Percentiles rank a stretch among this genome's conserved stretches.
Evolutionary conservation across 2,888 invertebrate genomes (phyloP).

Genomic region (Notodonta dromedarius): DNA sequence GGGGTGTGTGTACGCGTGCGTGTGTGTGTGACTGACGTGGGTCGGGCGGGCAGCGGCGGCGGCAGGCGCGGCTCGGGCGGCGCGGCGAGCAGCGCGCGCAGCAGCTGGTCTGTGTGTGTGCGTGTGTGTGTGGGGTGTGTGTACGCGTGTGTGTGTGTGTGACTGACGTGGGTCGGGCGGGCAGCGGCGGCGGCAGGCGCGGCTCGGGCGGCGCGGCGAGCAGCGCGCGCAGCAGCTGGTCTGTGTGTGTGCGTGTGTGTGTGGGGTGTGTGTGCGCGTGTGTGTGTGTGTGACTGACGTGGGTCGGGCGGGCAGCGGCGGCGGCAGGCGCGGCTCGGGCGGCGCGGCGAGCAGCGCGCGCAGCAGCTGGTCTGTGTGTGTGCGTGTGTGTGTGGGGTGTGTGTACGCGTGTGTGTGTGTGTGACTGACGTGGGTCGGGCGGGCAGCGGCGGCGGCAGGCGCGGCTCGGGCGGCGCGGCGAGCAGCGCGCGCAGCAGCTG

Average conservation of each 20-base stretch:
- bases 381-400: no score
- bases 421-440: conserved; percentile 41
- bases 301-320: conserved; percentile 25
- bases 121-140: no score
- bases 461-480: conserved; percentile 48
- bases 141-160: neutral
- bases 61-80: conserved; percentile 36
- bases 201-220: conserved; percentile 51
- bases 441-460: conserved; percentile 20
- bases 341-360: conserved; percentile 83
- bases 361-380: conserved; percentile 85
- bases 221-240: conserved; percentile 89
- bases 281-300: conserved; percentile 38
- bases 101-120: conserved; percentile 83
- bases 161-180: conserved; percentile 42
- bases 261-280: no score
- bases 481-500: conserved; percentile 88
- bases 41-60: conserved; percentile 20
- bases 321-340: conserved; percentile 32
- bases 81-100: conserved; percentile 85
- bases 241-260: conserved; percentile 18
- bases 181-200: conserved; percentile 19
- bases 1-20: no score
- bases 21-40: conserved; percentile 41
- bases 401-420: neutral